These are phyloP conservation scores for Metellina segmentata DNA, from an alignment of 2,888 invertebrate species.

Conservation along the genomic window DNA sequence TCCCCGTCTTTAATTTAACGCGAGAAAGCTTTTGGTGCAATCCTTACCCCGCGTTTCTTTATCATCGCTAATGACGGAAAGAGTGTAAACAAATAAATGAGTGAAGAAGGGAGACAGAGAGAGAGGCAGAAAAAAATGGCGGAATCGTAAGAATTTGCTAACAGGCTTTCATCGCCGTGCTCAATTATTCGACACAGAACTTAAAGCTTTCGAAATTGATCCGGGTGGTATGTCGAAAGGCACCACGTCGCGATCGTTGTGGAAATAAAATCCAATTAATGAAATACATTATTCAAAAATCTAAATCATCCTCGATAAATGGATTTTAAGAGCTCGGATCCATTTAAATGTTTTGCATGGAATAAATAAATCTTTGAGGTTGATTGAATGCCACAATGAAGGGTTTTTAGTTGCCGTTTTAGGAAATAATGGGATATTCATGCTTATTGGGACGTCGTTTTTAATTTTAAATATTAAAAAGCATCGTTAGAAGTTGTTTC, in stretches of 20 bases:
- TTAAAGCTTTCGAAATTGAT: conserved; percentile 54
- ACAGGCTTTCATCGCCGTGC: conserved; percentile 58
- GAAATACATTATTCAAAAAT: conserved; percentile 22
- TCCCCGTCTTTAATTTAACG: conserved; percentile 62
- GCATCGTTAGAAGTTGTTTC: too few species aligned
- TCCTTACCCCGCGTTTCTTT: conserved; percentile 60
- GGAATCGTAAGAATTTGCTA: conserved; percentile 71
- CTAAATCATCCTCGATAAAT: conserved; percentile 1
- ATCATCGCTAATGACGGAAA: conserved; percentile 65
- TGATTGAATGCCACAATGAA: neutral
- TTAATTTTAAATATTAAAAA: neutral
- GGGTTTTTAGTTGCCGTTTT: neutral
- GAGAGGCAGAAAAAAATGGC: conserved; percentile 38
- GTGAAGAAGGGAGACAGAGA: conserved; percentile 23
- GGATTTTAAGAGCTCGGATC: neutral
- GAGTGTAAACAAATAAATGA: conserved; percentile 74
- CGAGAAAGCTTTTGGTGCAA: conserved; percentile 56
- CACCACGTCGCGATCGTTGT: conserved; percentile 5
- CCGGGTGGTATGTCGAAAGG: conserved; percentile 41
- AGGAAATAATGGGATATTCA: neutral
- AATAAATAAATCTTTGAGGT: neutral
- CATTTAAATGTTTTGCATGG: neutral
- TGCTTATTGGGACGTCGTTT: neutral
- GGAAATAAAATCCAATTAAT: conserved; percentile 7
- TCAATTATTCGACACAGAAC: conserved; percentile 61